Evolutionary conservation across 1,140 invertebrate species (phyloP).

Genomic region (Papilio polyxenes): DNA sequence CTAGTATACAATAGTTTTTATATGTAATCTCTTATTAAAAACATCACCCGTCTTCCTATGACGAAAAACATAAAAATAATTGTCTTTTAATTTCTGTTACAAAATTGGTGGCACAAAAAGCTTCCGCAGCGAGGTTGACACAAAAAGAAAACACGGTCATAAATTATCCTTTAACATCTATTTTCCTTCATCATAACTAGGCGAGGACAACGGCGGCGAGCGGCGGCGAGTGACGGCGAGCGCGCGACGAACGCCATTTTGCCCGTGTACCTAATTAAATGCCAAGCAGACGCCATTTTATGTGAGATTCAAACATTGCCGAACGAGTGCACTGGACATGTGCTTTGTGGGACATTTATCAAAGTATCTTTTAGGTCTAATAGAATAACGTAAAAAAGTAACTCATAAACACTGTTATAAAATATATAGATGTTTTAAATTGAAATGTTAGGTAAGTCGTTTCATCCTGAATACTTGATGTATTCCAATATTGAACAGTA

Average conservation of each 20-base stretch:
- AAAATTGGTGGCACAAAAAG: not conserved
- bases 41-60: too few relatives aligned
- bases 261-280: slow-evolving; percentile 69
- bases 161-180: slow-evolving; percentile 22
- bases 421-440: not conserved
- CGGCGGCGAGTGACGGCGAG: not conserved
- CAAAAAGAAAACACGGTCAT: not conserved
- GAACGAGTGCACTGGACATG: slow-evolving; percentile 48
- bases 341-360: slow-evolving; percentile 6
- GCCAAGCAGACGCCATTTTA: slow-evolving; percentile 60
- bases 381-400: not conserved
- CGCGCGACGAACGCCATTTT: slow-evolving; percentile 48
- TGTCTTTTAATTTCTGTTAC: not conserved
- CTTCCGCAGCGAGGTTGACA: not conserved
- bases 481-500: not conserved
- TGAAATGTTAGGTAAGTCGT: not conserved
- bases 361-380: not conserved
- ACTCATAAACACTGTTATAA: not conserved
- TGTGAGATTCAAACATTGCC: slow-evolving; percentile 44
- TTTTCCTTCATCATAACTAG: slow-evolving; percentile 32
- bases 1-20: too few relatives aligned
- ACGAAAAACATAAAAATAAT: not conserved
- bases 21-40: too few relatives aligned
- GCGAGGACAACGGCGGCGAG: slow-evolving; percentile 38
- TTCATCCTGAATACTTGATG: not conserved